Evolutionary conservation across 2,797 vertebrate genomes (phyloP), one percentile per base, ranked within the genome.

Genomic region (Pelochelys cantorii): DNA sequence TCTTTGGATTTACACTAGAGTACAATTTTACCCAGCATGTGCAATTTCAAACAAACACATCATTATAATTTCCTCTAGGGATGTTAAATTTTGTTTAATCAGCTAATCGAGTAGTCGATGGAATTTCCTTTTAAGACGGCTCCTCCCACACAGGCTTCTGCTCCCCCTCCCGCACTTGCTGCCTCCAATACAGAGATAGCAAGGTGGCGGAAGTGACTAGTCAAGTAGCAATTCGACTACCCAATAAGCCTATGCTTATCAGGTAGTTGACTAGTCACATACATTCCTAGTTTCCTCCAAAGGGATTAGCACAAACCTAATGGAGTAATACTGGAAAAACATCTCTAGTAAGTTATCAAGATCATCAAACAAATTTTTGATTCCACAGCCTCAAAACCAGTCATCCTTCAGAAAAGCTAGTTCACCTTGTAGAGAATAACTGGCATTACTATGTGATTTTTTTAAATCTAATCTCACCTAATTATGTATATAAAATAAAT

Each of bases 401-500:
- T 4, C 29, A 68, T 5, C 8, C 11, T 86, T 90, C 79, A 25
- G 80, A 96, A 95, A 79, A 85, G 4, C 77, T 81, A 78, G 81
- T 68, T 86, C 84, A 27, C 12, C 59, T 22, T 57, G 37, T 11
- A 56, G 17, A 83, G 11, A 79, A 34, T 20, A 85, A 22, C 13
- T n/a, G 4, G 3, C 53, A 86, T 29, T 22, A 27, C 29, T 84
- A 25, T 4, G 13, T 29, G 52, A 91, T 65, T 74, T 12, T 60
- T 34, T 65, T 74, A 79, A 90, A 86, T 94, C 92, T 54, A 56
- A 97, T 89, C 95, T 65, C 18, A 15, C 56, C 71, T 89, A 90
- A 90, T 96, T 48, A 48, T 48, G 8, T 48, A 85, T 93, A 93
- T 86, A 96, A 93, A 94, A 93, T 54, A n/a, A 34, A 68, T 34